Conservation (phyloP, 2,797 vertebrate species). For the Aulostomus chinensis region DNA sequence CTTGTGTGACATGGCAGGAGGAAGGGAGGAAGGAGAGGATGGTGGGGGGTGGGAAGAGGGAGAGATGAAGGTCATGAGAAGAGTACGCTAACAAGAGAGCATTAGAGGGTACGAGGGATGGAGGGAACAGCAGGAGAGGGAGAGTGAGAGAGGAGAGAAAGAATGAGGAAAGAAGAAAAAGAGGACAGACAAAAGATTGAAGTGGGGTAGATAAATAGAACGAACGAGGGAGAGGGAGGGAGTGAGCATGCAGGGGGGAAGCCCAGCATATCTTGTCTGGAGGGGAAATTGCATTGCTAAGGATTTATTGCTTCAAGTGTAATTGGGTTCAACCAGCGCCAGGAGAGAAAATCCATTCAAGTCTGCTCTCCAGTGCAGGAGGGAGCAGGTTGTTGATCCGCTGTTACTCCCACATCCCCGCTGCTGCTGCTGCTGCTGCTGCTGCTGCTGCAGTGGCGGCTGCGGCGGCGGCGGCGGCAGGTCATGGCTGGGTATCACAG, state of each 20-base stretch:
- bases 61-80: slow-evolving; percentile 43
- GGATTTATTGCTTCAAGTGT: slow-evolving; percentile 81
- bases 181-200: slow-evolving; percentile 19
- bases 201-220: slow-evolving; percentile 12
- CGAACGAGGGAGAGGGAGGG: slow-evolving; percentile 9
- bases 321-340: slow-evolving; percentile 81
- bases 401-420: slow-evolving; percentile 31
- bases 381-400: slow-evolving; percentile 42
- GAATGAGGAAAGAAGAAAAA: slow-evolving; percentile 2
- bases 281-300: slow-evolving; percentile 78
- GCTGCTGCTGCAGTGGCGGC: no score
- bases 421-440: slow-evolving; percentile 10
- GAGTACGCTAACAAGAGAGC: slow-evolving; percentile 32
- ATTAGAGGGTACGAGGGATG: slow-evolving; percentile 12
- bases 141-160: slow-evolving; percentile 9
- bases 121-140: slow-evolving; percentile 4
- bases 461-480: no score
- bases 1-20: background rate
- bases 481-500: no score
- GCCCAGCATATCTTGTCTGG: slow-evolving; percentile 67
- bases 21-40: slow-evolving; percentile 14
- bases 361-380: slow-evolving; percentile 42
- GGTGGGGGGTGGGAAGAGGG: background rate
- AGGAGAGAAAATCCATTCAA: slow-evolving; percentile 77
- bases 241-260: slow-evolving; percentile 42